phyloP scores from a whole-genome alignment of 2,797 vertebrate species.

The Epinephelus malabaricus region DNA sequence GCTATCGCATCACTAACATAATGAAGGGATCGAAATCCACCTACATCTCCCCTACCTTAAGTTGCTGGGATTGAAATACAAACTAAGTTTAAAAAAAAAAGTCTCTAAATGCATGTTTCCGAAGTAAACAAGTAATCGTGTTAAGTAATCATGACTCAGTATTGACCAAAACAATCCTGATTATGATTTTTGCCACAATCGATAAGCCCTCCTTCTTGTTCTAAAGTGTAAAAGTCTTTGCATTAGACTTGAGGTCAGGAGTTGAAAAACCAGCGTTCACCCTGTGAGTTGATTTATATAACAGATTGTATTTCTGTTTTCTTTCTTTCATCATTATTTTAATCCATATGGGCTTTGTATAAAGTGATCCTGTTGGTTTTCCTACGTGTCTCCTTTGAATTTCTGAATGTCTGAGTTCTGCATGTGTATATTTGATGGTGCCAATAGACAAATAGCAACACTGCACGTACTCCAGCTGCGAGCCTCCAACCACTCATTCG shows the following conservation, averaged over 20 bases:
- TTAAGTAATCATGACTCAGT: no score
- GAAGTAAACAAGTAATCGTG: no score
- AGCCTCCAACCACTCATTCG: slow-evolving; percentile 36
- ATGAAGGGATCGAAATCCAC: no score
- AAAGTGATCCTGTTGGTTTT: slow-evolving; percentile 10
- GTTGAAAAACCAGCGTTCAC: background rate
- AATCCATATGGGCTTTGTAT: background rate
- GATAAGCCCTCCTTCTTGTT: background rate
- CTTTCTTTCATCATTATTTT: background rate
- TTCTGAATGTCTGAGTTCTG: slow-evolving; percentile 11
- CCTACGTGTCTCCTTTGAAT: slow-evolving; percentile 14
- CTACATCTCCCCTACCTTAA: no score
- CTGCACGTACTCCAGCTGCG: slow-evolving; percentile 24
- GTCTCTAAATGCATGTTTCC: no score
- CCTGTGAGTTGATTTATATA: background rate
- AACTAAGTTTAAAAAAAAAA: no score
- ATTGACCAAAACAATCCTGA: no score
- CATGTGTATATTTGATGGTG: slow-evolving; percentile 24
- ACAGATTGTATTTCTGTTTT: background rate
- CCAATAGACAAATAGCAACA: slow-evolving; percentile 36
- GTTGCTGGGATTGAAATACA: no score
- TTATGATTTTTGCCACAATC: no score
- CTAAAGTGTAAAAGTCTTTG: background rate
- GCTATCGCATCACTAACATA: no score
- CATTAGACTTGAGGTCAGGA: background rate